phyloP scores from a whole-genome alignment of 2,888 invertebrate species.

The Cyaniris semiargus region DNA sequence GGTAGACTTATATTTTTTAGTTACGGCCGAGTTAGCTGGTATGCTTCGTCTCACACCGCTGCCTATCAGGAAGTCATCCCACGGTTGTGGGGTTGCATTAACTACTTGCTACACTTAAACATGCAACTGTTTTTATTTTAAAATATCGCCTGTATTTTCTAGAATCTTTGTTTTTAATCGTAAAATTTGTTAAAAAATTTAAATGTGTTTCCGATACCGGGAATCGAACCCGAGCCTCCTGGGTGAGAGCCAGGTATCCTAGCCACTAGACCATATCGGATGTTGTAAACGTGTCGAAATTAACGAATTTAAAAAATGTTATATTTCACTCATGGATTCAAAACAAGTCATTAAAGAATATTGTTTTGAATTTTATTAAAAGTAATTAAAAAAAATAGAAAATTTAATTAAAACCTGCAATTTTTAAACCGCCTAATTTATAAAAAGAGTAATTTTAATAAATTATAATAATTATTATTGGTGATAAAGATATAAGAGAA shows the following conservation, averaged over 20 bases:
- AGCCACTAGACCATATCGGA: constrained; percentile 84
- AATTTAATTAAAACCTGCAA: too few relatives aligned
- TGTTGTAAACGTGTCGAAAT: constrained; percentile 25
- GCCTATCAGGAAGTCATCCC: constrained; percentile 37
- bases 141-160: not conserved
- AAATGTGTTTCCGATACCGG: constrained; percentile 76
- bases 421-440: too few relatives aligned
- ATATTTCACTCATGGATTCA: too few relatives aligned
- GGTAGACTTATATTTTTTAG: constrained; percentile 27
- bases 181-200: too few relatives aligned
- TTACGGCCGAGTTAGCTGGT: constrained; percentile 34
- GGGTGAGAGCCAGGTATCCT: constrained; percentile 86
- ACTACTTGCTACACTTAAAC: constrained; percentile 8
- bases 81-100: constrained; percentile 29
- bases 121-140: constrained; percentile 25
- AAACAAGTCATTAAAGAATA: too few relatives aligned
- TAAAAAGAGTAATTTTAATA: too few relatives aligned
- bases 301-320: not conserved
- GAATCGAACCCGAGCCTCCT: constrained; percentile 87
- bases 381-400: too few relatives aligned
- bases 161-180: too few relatives aligned
- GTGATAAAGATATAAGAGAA: too few relatives aligned
- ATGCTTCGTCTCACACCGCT: constrained; percentile 39
- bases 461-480: too few relatives aligned
- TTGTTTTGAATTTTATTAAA: too few relatives aligned